Evolutionary conservation across 1,140 invertebrate genomes (phyloP).

Genomic region (Drosophila serrata): DNA sequence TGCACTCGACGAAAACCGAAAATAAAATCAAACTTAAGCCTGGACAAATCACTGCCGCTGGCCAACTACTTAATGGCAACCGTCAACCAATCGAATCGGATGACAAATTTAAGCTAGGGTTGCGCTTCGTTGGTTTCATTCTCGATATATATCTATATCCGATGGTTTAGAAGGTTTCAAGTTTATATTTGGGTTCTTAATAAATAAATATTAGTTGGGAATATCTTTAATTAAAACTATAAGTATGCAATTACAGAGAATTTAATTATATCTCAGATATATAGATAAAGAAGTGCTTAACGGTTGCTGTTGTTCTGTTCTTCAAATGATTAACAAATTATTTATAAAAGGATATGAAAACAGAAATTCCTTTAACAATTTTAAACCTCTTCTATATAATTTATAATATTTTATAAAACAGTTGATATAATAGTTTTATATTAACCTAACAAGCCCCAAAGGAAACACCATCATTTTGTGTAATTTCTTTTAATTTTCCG

Average conservation of each 20-base stretch:
- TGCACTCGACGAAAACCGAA: constrained; percentile 73
- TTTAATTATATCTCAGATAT: not conserved
- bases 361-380: not conserved
- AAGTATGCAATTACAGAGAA: not conserved
- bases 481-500: constrained; percentile 7
- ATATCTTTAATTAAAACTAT: not conserved
- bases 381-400: not conserved
- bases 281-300: not conserved
- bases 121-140: not conserved
- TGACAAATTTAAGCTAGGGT: constrained; percentile 34
- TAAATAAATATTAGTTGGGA: not conserved
- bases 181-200: not conserved
- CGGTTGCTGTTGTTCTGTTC: not conserved
- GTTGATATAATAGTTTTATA: not conserved
- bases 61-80: constrained; percentile 30
- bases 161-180: not conserved
- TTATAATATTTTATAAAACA: not conserved
- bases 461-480: not conserved
- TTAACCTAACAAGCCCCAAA: not conserved
- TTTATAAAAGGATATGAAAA: not conserved
- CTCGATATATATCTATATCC: not conserved
- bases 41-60: constrained; percentile 64
- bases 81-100: constrained; percentile 34
- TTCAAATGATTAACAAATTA: not conserved
- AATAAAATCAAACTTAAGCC: constrained; percentile 70